phyloP scores from a whole-genome alignment of 2,797 vertebrate genomes.

The Gobio occitaniae region DNA sequence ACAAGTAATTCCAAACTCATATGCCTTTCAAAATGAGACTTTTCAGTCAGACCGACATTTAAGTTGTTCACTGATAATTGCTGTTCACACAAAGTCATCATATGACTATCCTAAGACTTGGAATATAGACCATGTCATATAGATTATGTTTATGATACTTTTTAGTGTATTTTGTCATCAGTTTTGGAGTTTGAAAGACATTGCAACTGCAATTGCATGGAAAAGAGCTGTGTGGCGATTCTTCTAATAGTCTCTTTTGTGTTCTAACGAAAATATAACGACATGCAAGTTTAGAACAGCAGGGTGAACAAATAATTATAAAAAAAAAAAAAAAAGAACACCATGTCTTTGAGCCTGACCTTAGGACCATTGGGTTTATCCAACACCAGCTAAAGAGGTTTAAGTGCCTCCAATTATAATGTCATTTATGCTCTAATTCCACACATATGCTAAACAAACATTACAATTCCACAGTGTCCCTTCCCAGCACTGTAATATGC shows the following conservation, averaged over 20 bases:
- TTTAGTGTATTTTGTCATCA: background rate
- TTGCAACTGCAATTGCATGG: background rate
- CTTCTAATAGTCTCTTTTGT: background rate
- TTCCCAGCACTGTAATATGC: background rate
- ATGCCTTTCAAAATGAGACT: background rate
- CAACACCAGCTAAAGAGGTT: slow-evolving; percentile 6
- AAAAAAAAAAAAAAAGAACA: background rate
- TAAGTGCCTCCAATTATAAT: slow-evolving; percentile 45
- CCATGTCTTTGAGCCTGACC: background rate
- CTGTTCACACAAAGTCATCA: background rate
- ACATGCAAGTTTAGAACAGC: background rate
- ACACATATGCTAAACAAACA: slow-evolving; percentile 51
- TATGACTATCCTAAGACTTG: background rate
- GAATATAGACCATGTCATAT: background rate
- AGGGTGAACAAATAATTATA: background rate
- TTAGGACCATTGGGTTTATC: background rate
- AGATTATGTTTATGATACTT: background rate
- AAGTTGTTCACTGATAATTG: background rate
- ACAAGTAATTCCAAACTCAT: background rate
- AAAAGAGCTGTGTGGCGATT: background rate
- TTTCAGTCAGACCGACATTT: background rate
- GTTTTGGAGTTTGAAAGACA: background rate
- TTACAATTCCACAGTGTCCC: slow-evolving; percentile 27
- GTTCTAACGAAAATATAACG: background rate
- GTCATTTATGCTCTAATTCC: slow-evolving; percentile 19